phyloP scores from a whole-genome alignment of 2,797 vertebrate species.

The Pangasius djambal region DNA sequence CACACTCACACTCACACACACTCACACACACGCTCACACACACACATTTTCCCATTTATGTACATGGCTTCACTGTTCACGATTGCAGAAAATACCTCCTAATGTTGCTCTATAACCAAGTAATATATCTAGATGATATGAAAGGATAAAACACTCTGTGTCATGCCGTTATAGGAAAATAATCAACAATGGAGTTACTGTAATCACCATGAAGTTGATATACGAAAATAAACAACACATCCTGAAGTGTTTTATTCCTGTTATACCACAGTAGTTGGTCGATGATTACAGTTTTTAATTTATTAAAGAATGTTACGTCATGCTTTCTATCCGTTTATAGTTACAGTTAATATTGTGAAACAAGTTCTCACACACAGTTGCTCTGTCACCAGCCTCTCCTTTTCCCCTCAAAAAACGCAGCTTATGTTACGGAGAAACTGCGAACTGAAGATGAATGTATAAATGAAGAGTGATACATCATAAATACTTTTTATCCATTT shows the following conservation, averaged over 20 bases:
- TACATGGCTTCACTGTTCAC: neutral
- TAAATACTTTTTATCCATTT: neutral
- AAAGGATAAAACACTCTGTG: neutral
- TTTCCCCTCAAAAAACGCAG: too few species aligned
- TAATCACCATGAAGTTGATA: neutral
- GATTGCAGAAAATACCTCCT: neutral
- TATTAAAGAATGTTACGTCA: neutral
- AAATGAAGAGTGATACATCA: neutral
- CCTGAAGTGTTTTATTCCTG: neutral
- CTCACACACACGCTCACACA: neutral
- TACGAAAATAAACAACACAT: neutral
- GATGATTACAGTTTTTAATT: neutral
- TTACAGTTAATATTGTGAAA: neutral
- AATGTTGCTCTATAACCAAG: neutral
- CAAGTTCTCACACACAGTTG: neutral
- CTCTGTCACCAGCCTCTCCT: neutral
- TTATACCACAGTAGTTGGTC: neutral
- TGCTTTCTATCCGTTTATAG: neutral
- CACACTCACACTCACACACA: too few species aligned
- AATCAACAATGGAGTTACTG: neutral
- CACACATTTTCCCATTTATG: neutral
- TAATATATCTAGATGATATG: neutral
- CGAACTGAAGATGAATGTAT: fast-evolving
- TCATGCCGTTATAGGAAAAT: neutral
- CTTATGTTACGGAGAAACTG: too few species aligned